Conservation (phyloP, 2,888 invertebrate genomes). For the Nudaria mundana region DNA sequence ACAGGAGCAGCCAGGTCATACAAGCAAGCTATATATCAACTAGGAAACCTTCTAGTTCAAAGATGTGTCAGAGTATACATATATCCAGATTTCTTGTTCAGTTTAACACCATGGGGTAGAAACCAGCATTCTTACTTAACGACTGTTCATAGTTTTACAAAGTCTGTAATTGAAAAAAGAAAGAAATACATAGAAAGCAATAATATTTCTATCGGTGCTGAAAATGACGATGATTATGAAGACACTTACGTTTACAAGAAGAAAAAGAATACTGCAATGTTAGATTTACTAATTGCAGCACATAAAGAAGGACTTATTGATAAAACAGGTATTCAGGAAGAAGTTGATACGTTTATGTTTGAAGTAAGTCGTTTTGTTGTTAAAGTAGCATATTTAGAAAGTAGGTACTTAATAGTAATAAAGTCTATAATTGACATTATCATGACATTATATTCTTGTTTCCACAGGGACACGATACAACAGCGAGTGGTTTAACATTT, state of each 20-base stretch:
- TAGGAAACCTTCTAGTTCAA: constrained; percentile 52
- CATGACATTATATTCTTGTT: no score
- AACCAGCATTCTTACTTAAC: constrained; percentile 60
- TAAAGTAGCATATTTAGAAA: no score
- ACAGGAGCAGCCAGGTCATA: constrained; percentile 67
- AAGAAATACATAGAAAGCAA: constrained; percentile 6
- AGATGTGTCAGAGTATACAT: constrained; percentile 79
- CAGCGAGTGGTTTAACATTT: constrained; percentile 48
- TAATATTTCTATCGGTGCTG: neutral
- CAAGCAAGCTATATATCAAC: constrained; percentile 74
- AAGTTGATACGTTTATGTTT: constrained; percentile 86
- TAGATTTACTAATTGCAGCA: constrained; percentile 81
- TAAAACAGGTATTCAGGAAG: constrained; percentile 81
- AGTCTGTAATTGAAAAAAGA: constrained; percentile 52
- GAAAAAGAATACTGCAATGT: constrained; percentile 62
- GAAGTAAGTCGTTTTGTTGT: no score
- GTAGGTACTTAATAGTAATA: no score
- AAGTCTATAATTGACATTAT: no score
- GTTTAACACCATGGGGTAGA: constrained; percentile 65
- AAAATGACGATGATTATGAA: constrained; percentile 5
- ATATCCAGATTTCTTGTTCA: constrained; percentile 74
- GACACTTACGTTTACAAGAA: constrained; percentile 3
- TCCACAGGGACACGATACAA: constrained; percentile 74
- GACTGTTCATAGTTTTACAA: constrained; percentile 58
- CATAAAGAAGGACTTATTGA: constrained; percentile 74